These are phyloP conservation scores for Nansenia antarctica DNA, from an alignment of 2,113 vertebrate species.

Conservation along the genomic window DNA sequence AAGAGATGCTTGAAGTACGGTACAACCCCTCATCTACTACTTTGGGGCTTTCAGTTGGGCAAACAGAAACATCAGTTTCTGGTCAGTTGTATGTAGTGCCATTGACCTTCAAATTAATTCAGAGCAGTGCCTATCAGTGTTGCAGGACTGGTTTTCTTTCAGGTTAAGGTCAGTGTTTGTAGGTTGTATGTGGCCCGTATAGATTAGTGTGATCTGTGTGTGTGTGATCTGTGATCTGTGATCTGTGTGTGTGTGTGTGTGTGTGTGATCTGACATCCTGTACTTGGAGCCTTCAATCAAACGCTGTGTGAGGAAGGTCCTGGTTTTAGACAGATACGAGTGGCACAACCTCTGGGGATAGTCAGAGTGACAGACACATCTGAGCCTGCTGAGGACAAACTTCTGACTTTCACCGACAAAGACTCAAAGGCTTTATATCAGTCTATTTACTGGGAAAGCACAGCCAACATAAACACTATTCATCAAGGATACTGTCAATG, in stretches of 20 bases:
- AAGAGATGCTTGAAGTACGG: background rate
- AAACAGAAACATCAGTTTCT: background rate
- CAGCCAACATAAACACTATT: slow-evolving; percentile 6
- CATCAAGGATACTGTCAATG: background rate
- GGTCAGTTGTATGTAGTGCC: background rate
- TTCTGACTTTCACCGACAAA: slow-evolving; percentile 14
- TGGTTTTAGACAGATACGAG: slow-evolving; percentile 35
- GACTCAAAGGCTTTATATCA: slow-evolving; percentile 11
- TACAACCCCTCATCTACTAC: background rate
- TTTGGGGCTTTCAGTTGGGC: background rate
- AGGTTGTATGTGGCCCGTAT: slow-evolving; percentile 15
- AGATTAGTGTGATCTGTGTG: no score
- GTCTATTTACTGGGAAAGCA: slow-evolving; percentile 11
- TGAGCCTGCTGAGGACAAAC: slow-evolving; percentile 33
- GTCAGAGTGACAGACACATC: slow-evolving; percentile 44
- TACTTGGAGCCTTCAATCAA: slow-evolving; percentile 7
- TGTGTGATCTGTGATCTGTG: no score
- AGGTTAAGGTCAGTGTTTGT: background rate
- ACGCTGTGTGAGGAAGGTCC: slow-evolving; percentile 20
- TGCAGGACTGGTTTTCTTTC: background rate
- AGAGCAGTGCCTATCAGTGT: background rate
- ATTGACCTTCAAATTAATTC: background rate
- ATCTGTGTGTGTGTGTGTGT: no score
- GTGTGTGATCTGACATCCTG: no score
- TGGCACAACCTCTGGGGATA: slow-evolving; percentile 48